phyloP scores from a whole-genome alignment of 2,888 invertebrate species.

The Chironomus tentans region DNA sequence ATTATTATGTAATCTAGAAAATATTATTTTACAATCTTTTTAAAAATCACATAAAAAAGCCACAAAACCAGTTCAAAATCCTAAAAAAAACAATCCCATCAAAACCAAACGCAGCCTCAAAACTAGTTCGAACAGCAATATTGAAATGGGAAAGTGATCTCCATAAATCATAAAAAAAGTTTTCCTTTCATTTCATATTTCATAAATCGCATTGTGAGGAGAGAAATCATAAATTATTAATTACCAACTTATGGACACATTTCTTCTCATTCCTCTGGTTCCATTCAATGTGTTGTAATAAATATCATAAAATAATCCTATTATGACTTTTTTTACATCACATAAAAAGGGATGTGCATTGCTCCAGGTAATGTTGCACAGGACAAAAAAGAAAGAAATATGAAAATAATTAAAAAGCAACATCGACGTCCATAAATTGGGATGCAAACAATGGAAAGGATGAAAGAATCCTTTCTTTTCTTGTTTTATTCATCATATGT shows the following conservation, averaged over 20 bases:
- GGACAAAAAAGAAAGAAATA: background rate
- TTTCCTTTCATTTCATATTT: too few relatives aligned
- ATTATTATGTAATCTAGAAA: too few relatives aligned
- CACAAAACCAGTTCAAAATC: too few relatives aligned
- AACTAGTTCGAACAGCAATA: background rate
- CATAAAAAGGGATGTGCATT: background rate
- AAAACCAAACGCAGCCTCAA: too few relatives aligned
- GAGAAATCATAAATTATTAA: conserved; percentile 22
- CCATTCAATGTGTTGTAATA: conserved; percentile 14
- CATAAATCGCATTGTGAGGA: too few relatives aligned
- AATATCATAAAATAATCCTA: conserved; percentile 26
- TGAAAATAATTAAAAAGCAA: background rate
- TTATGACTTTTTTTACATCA: conserved; percentile 22
- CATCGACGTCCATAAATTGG: conserved; percentile 4
- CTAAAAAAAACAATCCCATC: too few relatives aligned
- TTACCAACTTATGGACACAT: conserved; percentile 23
- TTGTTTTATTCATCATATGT: background rate
- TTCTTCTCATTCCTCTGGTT: background rate
- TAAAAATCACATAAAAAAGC: too few relatives aligned
- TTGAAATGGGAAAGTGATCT: conserved; percentile 11
- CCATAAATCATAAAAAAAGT: conserved; percentile 14
- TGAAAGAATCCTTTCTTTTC: background rate
- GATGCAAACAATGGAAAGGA: background rate
- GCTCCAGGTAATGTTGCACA: background rate
- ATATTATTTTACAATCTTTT: too few relatives aligned